Base-by-base conservation (phyloP, 2,113 vertebrate species). In the Microcebus tavaratra region DNA sequence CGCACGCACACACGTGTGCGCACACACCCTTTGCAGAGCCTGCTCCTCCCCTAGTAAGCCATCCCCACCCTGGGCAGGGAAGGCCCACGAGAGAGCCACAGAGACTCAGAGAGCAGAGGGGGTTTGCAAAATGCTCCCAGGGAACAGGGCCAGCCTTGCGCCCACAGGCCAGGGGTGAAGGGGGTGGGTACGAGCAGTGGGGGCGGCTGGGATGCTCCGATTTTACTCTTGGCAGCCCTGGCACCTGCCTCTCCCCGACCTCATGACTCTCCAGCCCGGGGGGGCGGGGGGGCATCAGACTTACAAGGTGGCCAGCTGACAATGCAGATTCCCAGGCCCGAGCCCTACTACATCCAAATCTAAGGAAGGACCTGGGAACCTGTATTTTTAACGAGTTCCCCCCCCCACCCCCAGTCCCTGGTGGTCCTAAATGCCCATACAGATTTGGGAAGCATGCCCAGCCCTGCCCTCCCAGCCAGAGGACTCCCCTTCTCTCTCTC, bases 1-100 rank as follows among this genome's bases (percentile, higher is more conserved):
- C 2, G 10, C 48, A 12, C 6, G 1, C 18, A 18, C 20, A 57
- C 55, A 3, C 8, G 23, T 48, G 8, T 81, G 73, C 36, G 1
- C 45, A 10, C 48, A 48, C 17, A 6, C 48, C 9, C 11, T 45
- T 20, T 42, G 65, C 73, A 42, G 20, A 68, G n/a, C 29, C 20
- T 31, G 8, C 0, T 6, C 42, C n/a, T 65, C 25, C n/a, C 42
- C 59, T 5, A 59, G 34, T 23, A 9, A 15, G 50, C 3, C 2
- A 29, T 45, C 15, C 34, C n/a, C 3, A n/a, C 8, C 25, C n/a
- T 27, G 29, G 25, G 50, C 45, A 36, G 17, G 29, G 15, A 14
- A 53, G 7, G 9, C 1, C 68, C 72, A 36, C 0, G 6, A 27
- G 55, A 53, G 55, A 21, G 2, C 65, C n/a, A n/a, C 2, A 0